Base-by-base conservation (phyloP, 2,113 vertebrate genomes). In the Stigmatopora argus region DNA sequence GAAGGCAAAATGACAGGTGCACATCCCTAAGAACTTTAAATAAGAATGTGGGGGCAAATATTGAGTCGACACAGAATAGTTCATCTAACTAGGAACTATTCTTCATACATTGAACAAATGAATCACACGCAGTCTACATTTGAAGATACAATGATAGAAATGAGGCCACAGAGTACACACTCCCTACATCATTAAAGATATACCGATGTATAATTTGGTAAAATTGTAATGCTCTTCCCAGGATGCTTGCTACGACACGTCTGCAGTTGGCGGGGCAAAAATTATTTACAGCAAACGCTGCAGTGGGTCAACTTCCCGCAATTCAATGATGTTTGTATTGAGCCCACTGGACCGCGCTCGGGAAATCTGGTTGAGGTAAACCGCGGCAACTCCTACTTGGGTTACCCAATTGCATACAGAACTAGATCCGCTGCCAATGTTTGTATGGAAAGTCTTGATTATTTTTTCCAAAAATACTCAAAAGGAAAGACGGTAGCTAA, bases 1-100 rank as follows among this genome's bases (percentile, higher is more conserved):
- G 79, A 86, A 86, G 89, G 87, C 85, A 85, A 81, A 88, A 81
- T 83, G 81, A 87, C 87, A 86, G 86, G 85, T 83, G 85, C 84
- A 48, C 80, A 78, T 88, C 83, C 80, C 81, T 80, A 80, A 84
- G 81, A 86, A 80, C 84, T 74, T 84, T 83, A 83, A 86, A 85
- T 77, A 83, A 7, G 48, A 46, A 59, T 7, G 19, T 18, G 23
- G 71, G 55, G 19, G 48, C 45, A 57, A 21, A 23, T 56, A 35
- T 48, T 15, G 46, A 68, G 72, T 70, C 64, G 58, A 52, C 80
- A 75, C 69, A 74, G 64, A 78, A 74, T 66, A 69, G 55, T 65
- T 78, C 52, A 69, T 75, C 82, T 85, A 85, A 85, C 86, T 86
- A 86, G 64, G 69, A 69, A 23, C 72, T 64, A 72, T 52, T 65